phyloP scores from a whole-genome alignment of 2,888 invertebrate species.

The Thymelicus sylvestris region DNA sequence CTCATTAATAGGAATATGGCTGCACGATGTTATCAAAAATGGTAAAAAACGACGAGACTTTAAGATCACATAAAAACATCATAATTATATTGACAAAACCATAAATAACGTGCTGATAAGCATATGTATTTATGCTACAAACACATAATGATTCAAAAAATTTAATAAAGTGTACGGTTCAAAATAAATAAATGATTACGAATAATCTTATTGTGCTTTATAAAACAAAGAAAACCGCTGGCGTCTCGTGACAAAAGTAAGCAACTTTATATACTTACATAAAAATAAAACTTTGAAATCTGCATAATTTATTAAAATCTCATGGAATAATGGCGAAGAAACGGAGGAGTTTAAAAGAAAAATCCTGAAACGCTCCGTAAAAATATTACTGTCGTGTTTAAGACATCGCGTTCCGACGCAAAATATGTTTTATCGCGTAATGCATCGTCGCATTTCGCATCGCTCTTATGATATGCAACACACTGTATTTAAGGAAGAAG shows the following conservation, averaged over 20 bases:
- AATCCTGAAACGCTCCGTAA: slow-evolving; percentile 34
- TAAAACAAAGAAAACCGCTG: slow-evolving; percentile 3
- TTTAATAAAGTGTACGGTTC: not conserved
- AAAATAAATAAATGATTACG: not conserved
- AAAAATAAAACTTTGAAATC: slow-evolving; percentile 29
- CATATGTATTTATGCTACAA: too few species aligned
- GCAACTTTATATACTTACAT: slow-evolving; percentile 13
- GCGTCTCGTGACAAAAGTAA: slow-evolving; percentile 14
- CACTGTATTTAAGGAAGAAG: slow-evolving; percentile 24
- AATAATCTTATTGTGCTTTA: not conserved
- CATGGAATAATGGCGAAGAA: slow-evolving; percentile 34
- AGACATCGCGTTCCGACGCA: slow-evolving; percentile 37
- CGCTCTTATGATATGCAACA: slow-evolving; percentile 35
- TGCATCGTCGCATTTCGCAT: slow-evolving; percentile 36
- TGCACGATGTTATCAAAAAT: too few species aligned
- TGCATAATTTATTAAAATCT: slow-evolving; percentile 34
- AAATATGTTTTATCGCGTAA: slow-evolving; percentile 38
- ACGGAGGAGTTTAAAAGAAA: slow-evolving; percentile 34
- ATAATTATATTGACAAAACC: too few species aligned
- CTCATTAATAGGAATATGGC: too few species aligned
- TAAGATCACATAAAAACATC: too few species aligned
- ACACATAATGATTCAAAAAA: too few species aligned
- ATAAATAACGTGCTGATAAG: too few species aligned
- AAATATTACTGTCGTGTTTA: slow-evolving; percentile 38
- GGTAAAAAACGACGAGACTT: too few species aligned